Percentiles rank a stretch among this genome's conserved stretches.
Conservation (phyloP, 2,113 vertebrate species). For the Quiscalus mexicanus region DNA sequence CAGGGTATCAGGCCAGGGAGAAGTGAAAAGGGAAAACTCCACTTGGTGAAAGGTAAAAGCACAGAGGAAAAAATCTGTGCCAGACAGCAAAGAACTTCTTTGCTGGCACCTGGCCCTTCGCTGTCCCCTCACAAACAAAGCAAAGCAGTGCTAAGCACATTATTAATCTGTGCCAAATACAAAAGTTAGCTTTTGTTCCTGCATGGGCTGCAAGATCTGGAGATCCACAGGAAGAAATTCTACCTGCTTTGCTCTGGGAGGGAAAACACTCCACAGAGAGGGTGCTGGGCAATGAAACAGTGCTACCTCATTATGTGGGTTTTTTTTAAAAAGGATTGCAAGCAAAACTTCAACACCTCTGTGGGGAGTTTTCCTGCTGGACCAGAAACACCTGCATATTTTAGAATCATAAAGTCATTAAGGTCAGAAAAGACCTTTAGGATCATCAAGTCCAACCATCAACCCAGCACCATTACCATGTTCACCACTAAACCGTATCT, state of each 20-base stretch:
- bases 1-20: background rate
- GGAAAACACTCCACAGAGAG: background rate
- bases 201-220: background rate
- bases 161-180: background rate
- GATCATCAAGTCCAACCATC: background rate
- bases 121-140: background rate
- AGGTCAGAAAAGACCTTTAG: background rate
- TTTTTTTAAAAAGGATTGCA: background rate
- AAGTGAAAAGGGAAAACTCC: background rate
- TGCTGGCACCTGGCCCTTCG: rapidly evolving
- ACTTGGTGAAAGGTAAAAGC: background rate
- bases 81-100: background rate
- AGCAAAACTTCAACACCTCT: background rate
- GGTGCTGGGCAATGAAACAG: background rate
- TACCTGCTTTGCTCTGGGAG: background rate
- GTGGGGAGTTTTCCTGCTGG: background rate
- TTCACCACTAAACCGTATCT: background rate
- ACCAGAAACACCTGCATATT: background rate
- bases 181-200: background rate
- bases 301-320: rapidly evolving
- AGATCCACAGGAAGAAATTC: background rate
- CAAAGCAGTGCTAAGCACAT: background rate
- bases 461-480: background rate
- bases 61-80: background rate
- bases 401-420: background rate